Base-by-base conservation (phyloP, 2,888 invertebrate species). In the Phoenoteleia sp. region DNA sequence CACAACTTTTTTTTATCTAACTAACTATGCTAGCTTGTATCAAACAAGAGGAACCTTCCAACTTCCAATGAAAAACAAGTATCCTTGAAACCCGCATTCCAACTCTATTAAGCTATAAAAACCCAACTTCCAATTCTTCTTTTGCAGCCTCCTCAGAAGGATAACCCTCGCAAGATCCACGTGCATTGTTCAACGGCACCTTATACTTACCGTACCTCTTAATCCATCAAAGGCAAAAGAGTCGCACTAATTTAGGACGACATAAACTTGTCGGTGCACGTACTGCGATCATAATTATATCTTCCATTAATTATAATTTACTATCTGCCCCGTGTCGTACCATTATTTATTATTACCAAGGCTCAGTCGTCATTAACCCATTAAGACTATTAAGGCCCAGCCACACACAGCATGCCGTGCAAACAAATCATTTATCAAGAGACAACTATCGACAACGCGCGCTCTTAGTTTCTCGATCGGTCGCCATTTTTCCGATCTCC, bases 401-500 rank as follows among this genome's bases (percentile, higher is more conserved):
- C 77, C 76, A 71, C 76, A 76, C 76, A 77, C 76, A 76, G 77
- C 83, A 67, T 83, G 77, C 71, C 83, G 83, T 77, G 77, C 83
- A 72, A 66, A 77, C 76, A 76, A 77, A 74, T 83, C 83, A 83
- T 83, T 83, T 79, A 79, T 79, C 83, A 79, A 72, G 77, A 67
- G 83, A 83, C 83, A 83, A 79, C 83, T 79, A 83, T 83, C 66
- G 66, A 54, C 71, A 62, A 47, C 62, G 47, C 42, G 52, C 52
- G 29, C 54, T 17, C 23, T 36, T 71, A 25, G 47, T 77, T 82
- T 82, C 58, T 72, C 71, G 58, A 83, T 83, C 82, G 19, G 33
- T 27, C 52, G 42, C 9, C 79, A 62, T 71, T 71, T 74, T 81
- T 74, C 15, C 54, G 66, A 56, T 64, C 49, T 42, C n/a, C 13